Base-by-base conservation (phyloP, 92 coral and sea anemone genomes). In the Galaxea fascicularis region DNA sequence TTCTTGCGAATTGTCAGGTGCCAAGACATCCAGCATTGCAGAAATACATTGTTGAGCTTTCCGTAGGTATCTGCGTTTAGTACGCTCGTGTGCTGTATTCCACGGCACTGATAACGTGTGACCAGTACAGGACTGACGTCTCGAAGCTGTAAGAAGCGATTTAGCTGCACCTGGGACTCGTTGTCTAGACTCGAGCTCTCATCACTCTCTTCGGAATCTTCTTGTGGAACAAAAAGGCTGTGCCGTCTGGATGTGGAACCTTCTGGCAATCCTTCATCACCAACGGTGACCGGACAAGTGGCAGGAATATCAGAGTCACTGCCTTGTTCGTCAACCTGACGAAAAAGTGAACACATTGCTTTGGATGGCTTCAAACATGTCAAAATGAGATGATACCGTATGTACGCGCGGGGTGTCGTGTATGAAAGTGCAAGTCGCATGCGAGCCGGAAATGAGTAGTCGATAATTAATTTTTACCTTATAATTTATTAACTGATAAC, bases 91-190 rank as follows among this genome's bases (percentile, higher is more conserved):
- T 10, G 85, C 85, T 24, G 75, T 22, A 35, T 78, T 60, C 89
- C 89, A 86, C 4, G 89, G 79, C 30, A 78, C 76, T 24, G 85
- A 30, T 7, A 86, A 52, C 30, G 25, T 25, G 79, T 86, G 85
- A 11, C 89, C n/a, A n/a, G 76, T 22, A 76, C 46, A 39, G 79
- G 79, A 56, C 82, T 84, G n/a, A 76, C 51, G 18, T 82, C 85
- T 64, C 76, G 60, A 64, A 65, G 28, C 59, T 66, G 58, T 80
- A 80, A 46, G 76, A 80, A 80, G 22, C 57, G 66, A 66, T 80
- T 80, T 53, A 80, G 76, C 59, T 45, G 74, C 39, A 21, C 21
- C 51, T 24, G 59, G 73, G 75, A 15, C 60, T 68, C 73, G 29
- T 65, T 21, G 27, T 59, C 27, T 59, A 20, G 10, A 20, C 65